Conservation (phyloP, 2,797 vertebrate species). For the Leucoraja ocellata region DNA sequence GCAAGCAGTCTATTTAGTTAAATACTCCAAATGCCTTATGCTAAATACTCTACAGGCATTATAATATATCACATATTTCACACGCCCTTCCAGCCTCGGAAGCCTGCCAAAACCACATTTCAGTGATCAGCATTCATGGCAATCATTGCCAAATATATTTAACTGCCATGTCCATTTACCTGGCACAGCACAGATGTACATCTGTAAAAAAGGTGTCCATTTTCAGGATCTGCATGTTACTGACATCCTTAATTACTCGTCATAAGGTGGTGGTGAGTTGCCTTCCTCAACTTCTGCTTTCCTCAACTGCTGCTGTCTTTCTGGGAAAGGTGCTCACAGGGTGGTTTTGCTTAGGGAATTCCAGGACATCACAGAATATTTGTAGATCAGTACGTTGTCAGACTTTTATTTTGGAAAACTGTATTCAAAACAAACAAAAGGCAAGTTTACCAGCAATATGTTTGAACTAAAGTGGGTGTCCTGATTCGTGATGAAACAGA, state of each 20-base stretch:
- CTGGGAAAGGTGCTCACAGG: too few relatives aligned
- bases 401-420: background rate
- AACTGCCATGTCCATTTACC: background rate
- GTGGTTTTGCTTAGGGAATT: too few relatives aligned
- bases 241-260: too few relatives aligned
- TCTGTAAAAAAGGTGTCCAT: background rate
- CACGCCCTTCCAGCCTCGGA: background rate
- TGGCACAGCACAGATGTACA: background rate
- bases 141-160: slow-evolving; percentile 12
- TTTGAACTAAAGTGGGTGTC: background rate
- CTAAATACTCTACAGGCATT: background rate
- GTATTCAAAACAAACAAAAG: background rate
- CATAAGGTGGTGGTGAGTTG: too few relatives aligned
- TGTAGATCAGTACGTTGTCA: background rate
- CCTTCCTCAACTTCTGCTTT: too few relatives aligned
- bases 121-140: background rate
- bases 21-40: background rate
- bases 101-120: slow-evolving; percentile 2
- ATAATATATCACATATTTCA: slow-evolving; percentile 4
- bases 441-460: background rate
- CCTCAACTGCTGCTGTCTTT: too few relatives aligned
- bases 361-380: background rate
- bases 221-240: too few relatives aligned
- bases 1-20: background rate
- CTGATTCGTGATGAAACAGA: background rate